Conservation (phyloP, 2,888 invertebrate species). For the Oeneis ivallda region DNA sequence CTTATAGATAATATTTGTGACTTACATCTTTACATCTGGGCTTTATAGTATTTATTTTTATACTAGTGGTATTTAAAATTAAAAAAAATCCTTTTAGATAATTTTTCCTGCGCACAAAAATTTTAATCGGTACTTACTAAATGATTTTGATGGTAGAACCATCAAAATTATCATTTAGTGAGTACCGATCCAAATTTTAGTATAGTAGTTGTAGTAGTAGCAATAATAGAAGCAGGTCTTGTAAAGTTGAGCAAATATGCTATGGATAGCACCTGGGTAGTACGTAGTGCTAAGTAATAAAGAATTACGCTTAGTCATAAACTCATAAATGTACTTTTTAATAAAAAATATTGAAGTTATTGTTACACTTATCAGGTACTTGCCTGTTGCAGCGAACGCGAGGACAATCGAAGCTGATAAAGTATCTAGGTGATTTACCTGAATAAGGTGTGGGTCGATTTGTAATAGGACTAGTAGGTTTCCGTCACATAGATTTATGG, state of each 20-base stretch:
- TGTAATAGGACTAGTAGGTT: slow-evolving; percentile 10
- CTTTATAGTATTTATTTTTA: too few species aligned
- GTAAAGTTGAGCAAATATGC: not conserved
- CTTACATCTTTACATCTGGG: too few species aligned
- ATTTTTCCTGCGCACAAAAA: too few species aligned
- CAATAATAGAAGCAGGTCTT: too few species aligned
- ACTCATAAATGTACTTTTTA: not conserved
- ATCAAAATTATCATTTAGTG: too few species aligned
- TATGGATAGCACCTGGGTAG: not conserved
- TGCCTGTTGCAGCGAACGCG: not conserved
- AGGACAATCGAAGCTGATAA: slow-evolving; percentile 4
- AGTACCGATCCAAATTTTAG: too few species aligned
- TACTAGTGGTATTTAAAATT: too few species aligned
- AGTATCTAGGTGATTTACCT: not conserved
- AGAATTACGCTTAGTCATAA: not conserved
- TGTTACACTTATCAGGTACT: slow-evolving; percentile 6
- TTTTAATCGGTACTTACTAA: too few species aligned
- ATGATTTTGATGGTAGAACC: too few species aligned
- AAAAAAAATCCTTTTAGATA: too few species aligned
- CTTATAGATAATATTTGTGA: too few species aligned
- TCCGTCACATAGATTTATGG: not conserved
- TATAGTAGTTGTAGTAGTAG: too few species aligned
- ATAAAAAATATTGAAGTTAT: not conserved
- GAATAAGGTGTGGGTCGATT: slow-evolving; percentile 8
- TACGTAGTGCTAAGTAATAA: not conserved